Evolutionary conservation across 2,113 vertebrate genomes (phyloP).

Genomic region (Chloroceryle aenea): DNA sequence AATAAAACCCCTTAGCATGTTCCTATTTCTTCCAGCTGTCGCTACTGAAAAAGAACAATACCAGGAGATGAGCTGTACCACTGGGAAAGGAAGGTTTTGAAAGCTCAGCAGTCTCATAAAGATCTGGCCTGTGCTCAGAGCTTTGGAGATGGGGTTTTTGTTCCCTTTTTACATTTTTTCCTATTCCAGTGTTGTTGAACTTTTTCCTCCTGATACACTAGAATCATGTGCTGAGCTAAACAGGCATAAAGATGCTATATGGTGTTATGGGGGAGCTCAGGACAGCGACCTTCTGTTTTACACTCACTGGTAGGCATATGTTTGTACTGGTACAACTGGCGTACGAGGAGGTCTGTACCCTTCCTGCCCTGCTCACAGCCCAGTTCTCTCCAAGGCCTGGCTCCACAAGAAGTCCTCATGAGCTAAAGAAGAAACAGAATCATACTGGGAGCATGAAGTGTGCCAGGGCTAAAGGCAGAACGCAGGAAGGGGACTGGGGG

Average conservation of each 20-base stretch:
- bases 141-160: background rate
- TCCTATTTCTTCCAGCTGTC: background rate
- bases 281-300: background rate
- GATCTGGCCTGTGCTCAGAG: background rate
- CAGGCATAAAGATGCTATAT: fast-evolving
- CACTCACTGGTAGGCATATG: fast-evolving
- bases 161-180: background rate
- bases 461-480: background rate
- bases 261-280: background rate
- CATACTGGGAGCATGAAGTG: background rate
- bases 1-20: background rate
- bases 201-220: background rate
- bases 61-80: background rate
- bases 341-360: background rate
- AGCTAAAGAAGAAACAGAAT: background rate
- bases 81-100: background rate
- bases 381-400: background rate
- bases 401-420: background rate
- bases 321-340: background rate
- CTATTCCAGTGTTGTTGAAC: background rate
- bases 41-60: background rate
- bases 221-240: background rate
- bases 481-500: fast-evolving
- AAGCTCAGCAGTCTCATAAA: background rate
- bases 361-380: background rate